Evolutionary conservation across 2,888 invertebrate genomes (phyloP), one percentile per base, ranked within the genome.

Genomic region (Elysia crispata): DNA sequence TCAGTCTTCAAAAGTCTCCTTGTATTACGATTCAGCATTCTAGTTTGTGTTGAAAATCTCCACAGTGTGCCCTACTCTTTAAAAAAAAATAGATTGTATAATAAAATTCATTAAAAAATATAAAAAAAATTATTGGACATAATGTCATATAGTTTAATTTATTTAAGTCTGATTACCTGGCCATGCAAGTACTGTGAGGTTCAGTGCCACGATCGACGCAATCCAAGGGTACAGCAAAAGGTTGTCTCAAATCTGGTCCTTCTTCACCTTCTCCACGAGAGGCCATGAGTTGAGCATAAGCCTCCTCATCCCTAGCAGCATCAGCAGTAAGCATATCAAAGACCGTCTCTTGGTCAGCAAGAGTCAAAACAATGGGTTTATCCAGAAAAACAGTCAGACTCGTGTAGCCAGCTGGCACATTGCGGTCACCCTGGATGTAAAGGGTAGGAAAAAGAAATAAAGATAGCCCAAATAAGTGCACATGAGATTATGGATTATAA

Each of bases 321-420:
- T 87, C 86, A 11, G 87, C 82, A 18, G 82, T 75, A n/a, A 66
- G 75, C 30, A 91, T 80, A 0, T 74, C 64, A 8, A 78, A 33
- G 5, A 89, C 79, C 1, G 81, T 82, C 6, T 77, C 77, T 83
- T 91, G 91, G 54, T 91, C 87, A 5, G 84, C 85, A 20, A 70
- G 69, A 15, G 84, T 86, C 33, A 91, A 83, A 1, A 88, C 76
- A 85, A 91, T 86, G 6, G 90, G 88, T n/a, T 87, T 86, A 18
- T 81, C 81, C 50, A 91, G 81, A 82, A 89, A 87, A 1, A 85
- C 89, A 28, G 82, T 67, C 28, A 91, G 82, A 76, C 90, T 91
- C 1, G 89, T 75, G 74, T 91, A 84, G n/a, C 88, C 87, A 18
- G 91, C 89, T 20, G 91, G 91, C 8, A 91, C 89, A 85, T 91